These are phyloP conservation scores for Drosophila emarginata DNA, from an alignment of 2,888 invertebrate species.

Conservation along the genomic window DNA sequence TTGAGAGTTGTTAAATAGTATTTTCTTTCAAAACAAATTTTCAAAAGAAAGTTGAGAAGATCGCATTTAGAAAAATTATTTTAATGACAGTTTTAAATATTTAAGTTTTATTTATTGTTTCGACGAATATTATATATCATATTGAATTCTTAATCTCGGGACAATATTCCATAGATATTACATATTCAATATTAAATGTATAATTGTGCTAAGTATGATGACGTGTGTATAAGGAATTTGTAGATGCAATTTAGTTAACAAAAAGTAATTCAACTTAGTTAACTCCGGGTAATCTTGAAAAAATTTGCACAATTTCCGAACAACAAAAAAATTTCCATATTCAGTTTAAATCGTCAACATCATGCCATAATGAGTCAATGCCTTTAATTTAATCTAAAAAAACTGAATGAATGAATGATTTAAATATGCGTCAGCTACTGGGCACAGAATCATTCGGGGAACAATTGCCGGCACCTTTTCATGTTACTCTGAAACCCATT, in stretches of 20 bases:
- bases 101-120: no score
- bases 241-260: neutral
- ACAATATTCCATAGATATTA: no score
- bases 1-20: no score
- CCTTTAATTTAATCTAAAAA: neutral
- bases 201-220: neutral
- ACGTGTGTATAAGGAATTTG: neutral
- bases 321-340: neutral
- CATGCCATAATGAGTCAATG: neutral
- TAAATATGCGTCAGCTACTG: conserved; percentile 9
- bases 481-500: conserved; percentile 28
- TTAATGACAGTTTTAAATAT: no score
- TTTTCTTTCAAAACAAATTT: no score
- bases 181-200: neutral
- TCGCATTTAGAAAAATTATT: no score
- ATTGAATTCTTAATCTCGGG: no score
- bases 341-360: neutral
- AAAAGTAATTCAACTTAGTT: neutral
- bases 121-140: no score
- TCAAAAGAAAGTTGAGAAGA: no score
- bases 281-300: neutral
- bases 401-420: neutral
- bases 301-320: neutral
- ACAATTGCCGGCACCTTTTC: conserved; percentile 43
- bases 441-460: neutral